Evolutionary conservation across 37 sponge, comb jelly and placozoan species (phyloP).

Genomic region (Eunapius fragilis): DNA sequence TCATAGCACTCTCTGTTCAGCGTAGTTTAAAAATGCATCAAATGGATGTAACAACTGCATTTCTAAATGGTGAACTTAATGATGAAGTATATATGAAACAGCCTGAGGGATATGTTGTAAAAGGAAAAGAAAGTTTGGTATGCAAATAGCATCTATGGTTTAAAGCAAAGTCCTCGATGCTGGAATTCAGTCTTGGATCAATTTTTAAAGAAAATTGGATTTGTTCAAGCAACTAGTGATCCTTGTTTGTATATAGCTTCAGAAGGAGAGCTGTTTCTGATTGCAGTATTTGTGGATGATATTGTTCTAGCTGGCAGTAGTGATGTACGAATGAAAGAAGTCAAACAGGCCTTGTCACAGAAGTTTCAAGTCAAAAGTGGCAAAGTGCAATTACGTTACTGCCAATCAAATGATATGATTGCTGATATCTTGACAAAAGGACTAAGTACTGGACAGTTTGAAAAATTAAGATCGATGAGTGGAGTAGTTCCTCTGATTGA

Average conservation of each 20-base stretch:
- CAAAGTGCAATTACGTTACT: constrained; percentile 15
- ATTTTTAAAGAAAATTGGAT: constrained; percentile 51
- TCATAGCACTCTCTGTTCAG: constrained; percentile 33
- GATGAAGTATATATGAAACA: constrained; percentile 64
- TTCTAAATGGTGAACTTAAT: constrained; percentile 50
- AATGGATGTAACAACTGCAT: constrained; percentile 60
- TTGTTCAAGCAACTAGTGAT: constrained; percentile 50
- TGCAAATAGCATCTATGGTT: constrained; percentile 44
- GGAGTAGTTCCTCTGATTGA: background rate
- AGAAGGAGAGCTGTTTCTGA: background rate
- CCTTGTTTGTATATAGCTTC: constrained; percentile 19
- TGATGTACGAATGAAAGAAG: background rate
- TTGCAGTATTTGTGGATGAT: constrained; percentile 47
- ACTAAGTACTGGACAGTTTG: background rate
- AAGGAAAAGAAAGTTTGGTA: constrained; percentile 28
- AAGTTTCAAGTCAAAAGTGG: constrained; percentile 21
- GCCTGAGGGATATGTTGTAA: constrained; percentile 39
- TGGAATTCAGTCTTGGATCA: constrained; percentile 57
- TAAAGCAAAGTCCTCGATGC: constrained; percentile 59
- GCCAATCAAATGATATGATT: constrained; percentile 27
- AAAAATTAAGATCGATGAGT: background rate
- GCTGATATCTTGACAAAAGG: constrained; percentile 39
- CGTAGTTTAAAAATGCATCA: constrained; percentile 38
- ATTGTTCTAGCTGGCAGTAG: constrained; percentile 36
- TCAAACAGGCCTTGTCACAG: constrained; percentile 19